Evolutionary conservation across 1,140 invertebrate species (phyloP), one percentile per base, ranked within the genome.

Genomic region (Camponotus floridanus): DNA sequence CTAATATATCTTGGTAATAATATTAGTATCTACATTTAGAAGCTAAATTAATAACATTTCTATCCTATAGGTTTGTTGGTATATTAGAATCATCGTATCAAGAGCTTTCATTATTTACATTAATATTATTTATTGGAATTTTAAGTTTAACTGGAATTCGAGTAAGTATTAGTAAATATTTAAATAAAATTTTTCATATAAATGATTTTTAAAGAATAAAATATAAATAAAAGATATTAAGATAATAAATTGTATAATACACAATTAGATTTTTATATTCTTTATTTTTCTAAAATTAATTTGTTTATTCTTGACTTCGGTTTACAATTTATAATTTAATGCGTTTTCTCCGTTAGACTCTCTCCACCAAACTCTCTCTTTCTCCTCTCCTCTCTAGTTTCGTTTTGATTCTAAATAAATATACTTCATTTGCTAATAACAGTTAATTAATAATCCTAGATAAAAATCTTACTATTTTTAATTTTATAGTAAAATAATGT

Each of bases 161-260:
- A 51, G 76, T 79, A 55, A 15, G 76, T 3, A 18, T 42, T 61
- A 39, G 6, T 6, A 39, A 39, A 1, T 26, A 26, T 26, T 26
- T 39, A 76, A 45, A 9, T 45, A 15, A 61, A 76, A 61, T 11
- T 59, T 59, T 76, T 76, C 1, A 21, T 33, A 76, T 76, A 74
- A 15, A 15, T 4, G 11, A 45, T 48, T 3, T 39, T 39, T 42
- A 2, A 74, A 36, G 33, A 21, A 26, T 26, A 26, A 26, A 26
- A 26, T 26, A 26, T 26, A 26, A 1, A 26, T 26, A 26, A 26
- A 26, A 1, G 1, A 26, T 1, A 26, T 1, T 26, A 26, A 26
- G 1, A 26, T 13, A 73, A 36, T 71, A 31, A 51, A 48, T 48
- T 48, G 11, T 15, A 48, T 13, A 48, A 45, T 45, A 48, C 6